These are phyloP conservation scores for Piaya cayana DNA, from an alignment of 2,113 vertebrate species.

Conservation along the genomic window DNA sequence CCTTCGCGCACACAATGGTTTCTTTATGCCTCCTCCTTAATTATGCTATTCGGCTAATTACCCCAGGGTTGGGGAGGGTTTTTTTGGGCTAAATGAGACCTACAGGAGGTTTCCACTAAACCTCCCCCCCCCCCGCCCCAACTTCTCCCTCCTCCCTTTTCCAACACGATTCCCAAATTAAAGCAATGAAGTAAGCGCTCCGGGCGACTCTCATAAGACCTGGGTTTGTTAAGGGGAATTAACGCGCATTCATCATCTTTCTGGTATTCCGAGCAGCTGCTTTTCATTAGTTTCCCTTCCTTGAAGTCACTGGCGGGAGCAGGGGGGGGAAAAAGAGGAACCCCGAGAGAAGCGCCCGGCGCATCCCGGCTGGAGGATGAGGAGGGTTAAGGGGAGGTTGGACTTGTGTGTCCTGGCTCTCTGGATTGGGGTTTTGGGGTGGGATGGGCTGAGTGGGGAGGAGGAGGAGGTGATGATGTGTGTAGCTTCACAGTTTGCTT, in stretches of 20 bases:
- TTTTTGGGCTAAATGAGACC: constrained; percentile 23
- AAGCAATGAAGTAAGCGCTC: constrained; percentile 16
- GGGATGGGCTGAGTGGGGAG: background rate
- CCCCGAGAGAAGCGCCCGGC: background rate
- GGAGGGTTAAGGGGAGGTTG: background rate
- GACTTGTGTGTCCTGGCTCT: no score
- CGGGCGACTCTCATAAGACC: constrained; percentile 25
- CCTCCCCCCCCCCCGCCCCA: no score
- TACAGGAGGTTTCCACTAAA: constrained; percentile 29
- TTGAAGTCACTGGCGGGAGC: background rate
- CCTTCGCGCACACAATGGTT: background rate
- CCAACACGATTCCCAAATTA: constrained; percentile 25
- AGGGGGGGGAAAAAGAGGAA: background rate
- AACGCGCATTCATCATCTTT: constrained; percentile 8
- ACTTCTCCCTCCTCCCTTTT: constrained; percentile 33
- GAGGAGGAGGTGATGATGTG: background rate
- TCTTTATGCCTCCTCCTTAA: constrained; percentile 48
- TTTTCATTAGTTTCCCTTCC: constrained; percentile 55
- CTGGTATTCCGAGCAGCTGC: constrained; percentile 36
- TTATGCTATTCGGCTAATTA: constrained; percentile 64
- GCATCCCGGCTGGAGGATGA: background rate
- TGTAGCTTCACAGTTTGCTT: accelerated
- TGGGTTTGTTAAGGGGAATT: constrained; percentile 16
- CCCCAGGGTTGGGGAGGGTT: background rate
- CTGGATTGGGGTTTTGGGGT: accelerated